A percentile compares a stretch with the other conserved stretches of the same genome.
Conservation (phyloP, 1,140 invertebrate genomes). For the Ips nitidus region DNA sequence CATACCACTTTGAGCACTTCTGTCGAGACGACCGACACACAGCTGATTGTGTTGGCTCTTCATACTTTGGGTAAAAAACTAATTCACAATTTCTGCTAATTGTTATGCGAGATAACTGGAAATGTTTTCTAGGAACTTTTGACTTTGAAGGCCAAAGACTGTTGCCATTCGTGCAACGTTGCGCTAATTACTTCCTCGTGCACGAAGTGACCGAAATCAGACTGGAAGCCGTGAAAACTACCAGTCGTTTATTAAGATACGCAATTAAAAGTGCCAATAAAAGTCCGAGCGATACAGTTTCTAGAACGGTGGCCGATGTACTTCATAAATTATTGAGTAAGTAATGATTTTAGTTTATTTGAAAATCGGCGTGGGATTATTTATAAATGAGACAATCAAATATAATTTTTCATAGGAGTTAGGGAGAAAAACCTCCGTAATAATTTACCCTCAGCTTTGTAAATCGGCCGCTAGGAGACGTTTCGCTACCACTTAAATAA, state of each 20-base stretch:
- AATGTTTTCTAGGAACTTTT: constrained; percentile 69
- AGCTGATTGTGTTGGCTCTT: constrained; percentile 87
- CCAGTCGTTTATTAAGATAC: constrained; percentile 83
- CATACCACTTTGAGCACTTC: constrained; percentile 43
- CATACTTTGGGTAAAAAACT: constrained; percentile 67
- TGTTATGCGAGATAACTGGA: neutral
- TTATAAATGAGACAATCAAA: too few species aligned
- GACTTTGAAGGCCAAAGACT: constrained; percentile 95
- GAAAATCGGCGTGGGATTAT: neutral
- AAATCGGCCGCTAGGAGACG: too few species aligned
- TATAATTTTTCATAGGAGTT: too few species aligned
- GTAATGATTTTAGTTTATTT: neutral
- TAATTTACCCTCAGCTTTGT: too few species aligned
- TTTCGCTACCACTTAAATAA: too few species aligned
- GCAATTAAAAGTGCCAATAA: constrained; percentile 67
- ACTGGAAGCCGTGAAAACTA: constrained; percentile 92
- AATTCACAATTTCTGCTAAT: neutral
- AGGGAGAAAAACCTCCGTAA: too few species aligned
- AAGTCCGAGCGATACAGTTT: constrained; percentile 75
- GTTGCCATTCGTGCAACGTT: constrained; percentile 88
- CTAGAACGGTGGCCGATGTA: constrained; percentile 85
- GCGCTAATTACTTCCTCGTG: constrained; percentile 90
- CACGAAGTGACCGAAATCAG: constrained; percentile 90
- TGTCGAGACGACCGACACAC: constrained; percentile 67
- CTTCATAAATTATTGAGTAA: constrained; percentile 76